A percentile compares a stretch with the other conserved stretches of the same genome.
Conservation (phyloP, 2,888 invertebrate genomes). For the Urechis unicinctus region DNA sequence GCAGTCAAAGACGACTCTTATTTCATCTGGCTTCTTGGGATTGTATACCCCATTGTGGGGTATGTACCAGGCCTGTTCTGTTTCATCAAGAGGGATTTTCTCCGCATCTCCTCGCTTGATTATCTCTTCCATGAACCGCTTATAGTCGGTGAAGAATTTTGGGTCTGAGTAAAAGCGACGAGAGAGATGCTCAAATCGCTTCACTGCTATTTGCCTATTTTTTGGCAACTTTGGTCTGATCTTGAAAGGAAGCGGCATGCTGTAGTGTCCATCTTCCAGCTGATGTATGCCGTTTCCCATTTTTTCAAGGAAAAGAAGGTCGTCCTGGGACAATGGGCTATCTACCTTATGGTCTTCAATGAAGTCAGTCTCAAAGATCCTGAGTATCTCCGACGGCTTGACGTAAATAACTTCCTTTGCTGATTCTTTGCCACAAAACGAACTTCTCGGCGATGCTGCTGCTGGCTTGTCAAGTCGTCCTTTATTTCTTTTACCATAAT, state of each 20-base stretch:
- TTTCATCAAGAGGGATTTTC: not conserved
- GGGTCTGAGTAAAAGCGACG: not conserved
- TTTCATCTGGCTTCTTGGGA: conserved; percentile 5
- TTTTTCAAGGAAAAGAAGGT: conserved; percentile 2
- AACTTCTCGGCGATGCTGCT: no score
- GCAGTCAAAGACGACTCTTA: conserved; percentile 8
- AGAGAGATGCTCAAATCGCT: not conserved
- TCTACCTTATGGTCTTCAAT: conserved; percentile 1
- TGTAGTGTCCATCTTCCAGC: not conserved
- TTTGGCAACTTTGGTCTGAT: conserved; percentile 2
- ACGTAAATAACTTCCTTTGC: no score
- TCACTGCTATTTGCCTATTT: not conserved
- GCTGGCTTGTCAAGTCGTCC: no score
- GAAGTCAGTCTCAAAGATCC: conserved; percentile 19
- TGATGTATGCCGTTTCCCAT: not conserved
- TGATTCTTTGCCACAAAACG: not conserved
- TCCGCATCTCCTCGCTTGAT: conserved; percentile 2
- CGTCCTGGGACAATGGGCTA: not conserved
- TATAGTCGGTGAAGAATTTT: not conserved
- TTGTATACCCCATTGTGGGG: conserved; percentile 6
- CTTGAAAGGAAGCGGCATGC: no score
- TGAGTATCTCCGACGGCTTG: no score
- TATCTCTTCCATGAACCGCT: conserved; percentile 1
- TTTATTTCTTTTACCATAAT: no score
- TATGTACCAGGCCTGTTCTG: conserved; percentile 1